Conservation (phyloP, 2,113 vertebrate species). For the Poecile atricapillus region DNA sequence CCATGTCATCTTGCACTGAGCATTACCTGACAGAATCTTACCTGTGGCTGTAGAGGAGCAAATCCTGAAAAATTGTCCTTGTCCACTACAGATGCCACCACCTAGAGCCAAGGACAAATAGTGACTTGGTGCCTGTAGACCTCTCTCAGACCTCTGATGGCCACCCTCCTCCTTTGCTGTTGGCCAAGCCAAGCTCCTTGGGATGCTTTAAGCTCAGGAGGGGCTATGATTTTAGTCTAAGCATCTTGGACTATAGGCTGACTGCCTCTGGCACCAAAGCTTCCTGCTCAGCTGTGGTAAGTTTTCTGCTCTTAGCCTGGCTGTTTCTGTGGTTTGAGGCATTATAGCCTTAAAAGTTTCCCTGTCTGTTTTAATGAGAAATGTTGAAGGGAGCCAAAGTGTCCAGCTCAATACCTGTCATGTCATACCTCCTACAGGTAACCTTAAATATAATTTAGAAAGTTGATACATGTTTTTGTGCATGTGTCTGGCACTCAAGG, state of each 20-base stretch:
- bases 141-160: neutral
- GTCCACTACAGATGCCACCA: conserved; percentile 89
- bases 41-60: conserved; percentile 92
- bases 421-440: neutral
- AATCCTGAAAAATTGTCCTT: conserved; percentile 92
- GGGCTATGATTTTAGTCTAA: neutral
- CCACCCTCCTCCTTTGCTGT: neutral
- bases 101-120: conserved; percentile 66
- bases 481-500: neutral
- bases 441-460: neutral
- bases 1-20: fast-evolving
- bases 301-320: neutral
- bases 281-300: neutral
- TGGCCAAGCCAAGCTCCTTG: neutral
- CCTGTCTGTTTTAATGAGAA: neutral
- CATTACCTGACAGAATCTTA: neutral
- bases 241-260: neutral
- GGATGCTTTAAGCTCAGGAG: neutral
- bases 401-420: neutral
- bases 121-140: neutral
- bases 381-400: neutral
- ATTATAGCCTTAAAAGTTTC: neutral
- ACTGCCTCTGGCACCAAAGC: neutral
- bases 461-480: neutral
- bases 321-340: neutral